A percentile compares a stretch with the other conserved stretches of the same genome.
Evolutionary conservation across 2,797 vertebrate species (phyloP).

Genomic region (Toxotes lorentzi): DNA sequence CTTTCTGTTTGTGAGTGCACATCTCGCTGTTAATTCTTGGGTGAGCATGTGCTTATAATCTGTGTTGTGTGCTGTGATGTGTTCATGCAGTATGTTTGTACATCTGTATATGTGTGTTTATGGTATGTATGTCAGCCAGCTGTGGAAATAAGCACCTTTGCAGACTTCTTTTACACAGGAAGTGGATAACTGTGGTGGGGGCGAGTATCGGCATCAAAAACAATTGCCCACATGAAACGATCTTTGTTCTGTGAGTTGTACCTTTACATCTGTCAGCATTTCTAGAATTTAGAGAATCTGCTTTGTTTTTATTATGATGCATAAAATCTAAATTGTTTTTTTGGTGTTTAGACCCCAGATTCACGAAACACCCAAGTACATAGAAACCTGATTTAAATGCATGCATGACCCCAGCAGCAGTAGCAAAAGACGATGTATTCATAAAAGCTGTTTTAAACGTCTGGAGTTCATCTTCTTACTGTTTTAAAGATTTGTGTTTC

Average conservation of each 20-base stretch:
- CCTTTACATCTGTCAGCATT: slow-evolving; percentile 12
- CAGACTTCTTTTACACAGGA: slow-evolving; percentile 58
- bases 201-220: slow-evolving; percentile 43
- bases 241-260: slow-evolving; percentile 30
- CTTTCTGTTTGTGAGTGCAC: slow-evolving; percentile 35
- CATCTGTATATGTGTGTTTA: slow-evolving; percentile 9
- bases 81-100: slow-evolving; percentile 23
- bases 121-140: slow-evolving; percentile 51
- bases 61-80: slow-evolving; percentile 39
- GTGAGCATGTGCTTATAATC: slow-evolving; percentile 28
- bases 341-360: neutral
- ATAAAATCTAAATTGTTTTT: neutral
- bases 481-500: slow-evolving; percentile 2
- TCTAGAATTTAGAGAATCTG: neutral
- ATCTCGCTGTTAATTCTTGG: slow-evolving; percentile 20
- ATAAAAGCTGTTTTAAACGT: neutral
- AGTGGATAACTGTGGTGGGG: slow-evolving; percentile 42
- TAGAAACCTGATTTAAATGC: neutral
- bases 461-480: slow-evolving; percentile 6
- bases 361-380: neutral
- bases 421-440: neutral
- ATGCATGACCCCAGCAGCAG: neutral
- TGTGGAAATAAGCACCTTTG: slow-evolving; percentile 56
- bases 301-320: neutral
- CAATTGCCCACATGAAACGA: slow-evolving; percentile 45